Evolutionary conservation across 2,888 invertebrate genomes (phyloP), one percentile per base, ranked within the genome.

Genomic region (Cheilosia soror): DNA sequence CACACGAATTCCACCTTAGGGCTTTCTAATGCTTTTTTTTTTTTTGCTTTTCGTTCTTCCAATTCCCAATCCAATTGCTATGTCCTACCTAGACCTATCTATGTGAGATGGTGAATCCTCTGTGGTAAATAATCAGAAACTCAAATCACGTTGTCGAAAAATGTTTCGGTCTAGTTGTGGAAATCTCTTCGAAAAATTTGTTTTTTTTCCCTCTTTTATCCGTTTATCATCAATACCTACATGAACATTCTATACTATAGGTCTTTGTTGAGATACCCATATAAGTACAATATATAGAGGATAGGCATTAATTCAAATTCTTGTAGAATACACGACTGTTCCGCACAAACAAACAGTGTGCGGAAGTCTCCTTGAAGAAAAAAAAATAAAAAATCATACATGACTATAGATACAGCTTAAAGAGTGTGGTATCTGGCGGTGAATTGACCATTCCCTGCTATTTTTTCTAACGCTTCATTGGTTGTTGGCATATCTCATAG

Each of bases 121-220:
- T 51, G 37, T 60, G 51, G 71, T 60, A 71, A 63, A 78, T 71
- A 78, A 78, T 78, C 71, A 63, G 37, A 31, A 71, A 78, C 71
- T 63, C 78, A 71, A 71, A 71, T 71, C 78, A 78, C 78, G 78
- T 78, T 71, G 57, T 40, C 63, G 47, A 71, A 71, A 65, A 78
- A 71, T 71, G 57, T 78, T 78, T 65, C 63, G 40, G 78, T 78
- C 57, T 63, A 65, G 71, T 71, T 78, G 71, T 51, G 40, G 71
- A 78, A 78, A 78, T 63, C 58, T 51, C 51, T 31, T 76, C 44
- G 31, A 58, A 57, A 76, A 66, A 57, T 65, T 62, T 47, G 55
- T 42, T 44, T 63, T 44, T 47, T n/a, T 63, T 20, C 20, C 20
- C 20, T 29, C 2, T 53, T 25, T 11, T 33, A 33, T 44, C 29